Evolutionary conservation across 2,888 invertebrate species (phyloP).

Genomic region (Andrena minutula): DNA sequence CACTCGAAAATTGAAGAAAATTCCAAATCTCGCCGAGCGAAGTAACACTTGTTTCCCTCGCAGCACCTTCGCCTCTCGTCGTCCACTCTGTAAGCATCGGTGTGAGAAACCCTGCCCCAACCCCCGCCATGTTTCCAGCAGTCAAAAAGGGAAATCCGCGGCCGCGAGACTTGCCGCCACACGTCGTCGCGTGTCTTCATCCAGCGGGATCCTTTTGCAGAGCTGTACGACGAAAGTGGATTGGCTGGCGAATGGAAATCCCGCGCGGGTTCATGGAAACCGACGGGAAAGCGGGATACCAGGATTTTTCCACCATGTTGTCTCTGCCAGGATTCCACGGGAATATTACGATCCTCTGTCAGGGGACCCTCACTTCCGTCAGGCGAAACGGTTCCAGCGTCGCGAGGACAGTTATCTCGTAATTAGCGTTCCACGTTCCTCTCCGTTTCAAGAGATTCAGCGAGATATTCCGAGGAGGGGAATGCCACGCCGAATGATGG

Average conservation of each 20-base stretch:
- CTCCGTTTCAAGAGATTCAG: not conserved
- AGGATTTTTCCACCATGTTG: not conserved
- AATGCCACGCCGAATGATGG: not conserved
- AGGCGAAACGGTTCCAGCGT: not conserved
- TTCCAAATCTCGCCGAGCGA: not conserved
- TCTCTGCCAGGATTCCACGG: not conserved
- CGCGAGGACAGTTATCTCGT: not conserved
- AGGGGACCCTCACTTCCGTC: not conserved
- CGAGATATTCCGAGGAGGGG: not conserved
- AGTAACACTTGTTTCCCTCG: conserved; percentile 18
- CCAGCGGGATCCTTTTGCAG: conserved; percentile 19
- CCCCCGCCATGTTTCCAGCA: conserved; percentile 5
- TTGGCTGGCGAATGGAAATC: conserved; percentile 23
- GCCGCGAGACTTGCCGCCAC: conserved; percentile 2
- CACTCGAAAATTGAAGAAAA: not conserved
- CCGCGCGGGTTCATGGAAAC: not conserved
- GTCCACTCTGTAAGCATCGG: not conserved
- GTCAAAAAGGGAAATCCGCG: not conserved
- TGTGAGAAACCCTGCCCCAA: not conserved
- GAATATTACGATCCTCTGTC: not conserved
- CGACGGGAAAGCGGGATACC: not conserved
- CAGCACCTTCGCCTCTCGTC: not conserved
- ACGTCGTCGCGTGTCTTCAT: not conserved
- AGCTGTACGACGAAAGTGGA: not conserved
- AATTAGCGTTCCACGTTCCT: not conserved